Evolutionary conservation across 1,140 invertebrate species (phyloP), one percentile per base, ranked within the genome.

Genomic region (Proales similis): DNA sequence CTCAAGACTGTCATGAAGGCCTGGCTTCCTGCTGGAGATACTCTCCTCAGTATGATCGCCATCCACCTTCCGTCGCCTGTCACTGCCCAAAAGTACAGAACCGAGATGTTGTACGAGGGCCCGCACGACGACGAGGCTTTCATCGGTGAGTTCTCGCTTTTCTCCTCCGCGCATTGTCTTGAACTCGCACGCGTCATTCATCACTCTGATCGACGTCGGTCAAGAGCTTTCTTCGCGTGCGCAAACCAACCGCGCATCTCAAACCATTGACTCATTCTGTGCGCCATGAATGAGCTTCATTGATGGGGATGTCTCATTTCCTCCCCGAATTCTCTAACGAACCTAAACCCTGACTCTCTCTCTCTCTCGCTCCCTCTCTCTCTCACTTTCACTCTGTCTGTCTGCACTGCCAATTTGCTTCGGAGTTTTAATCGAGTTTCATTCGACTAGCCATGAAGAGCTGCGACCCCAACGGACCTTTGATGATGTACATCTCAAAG

Each of bases 401-500:
- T 46, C 24, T n/a, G 32, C 4, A 7, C 9, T 3, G 14, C 1
- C 36, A 33, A 33, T 1, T 4, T 48, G 1, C 9, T 12, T 42
- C 17, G n/a, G 32, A 42, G 24, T 2, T 20, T 57, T 39, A 14
- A 20, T 42, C n/a, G 22, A 14, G 36, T 45, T 46, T n/a, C 4
- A 27, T 38, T 39, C 20, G 61, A 67, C 3, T 60, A 74, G 80
- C 73, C 30, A 77, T 83, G 45, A 80, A 91, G 83, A 87, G 77
- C 70, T 99, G 94, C 76, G 89, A 99, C 78, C 85, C 91, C 5
- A 86, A 93, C 68, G 95, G 85, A 66, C 93, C 91, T 19, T 81
- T 99, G 24, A 98, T 99, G 93, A 98, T 99, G 94, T 99, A 99
- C 82, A 83, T 99, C 65, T 96, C 92, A 20, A 99, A 99, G 80